Evolutionary conservation across 1,140 invertebrate genomes (phyloP).

Genomic region (Brachionus asplanchnoidis): DNA sequence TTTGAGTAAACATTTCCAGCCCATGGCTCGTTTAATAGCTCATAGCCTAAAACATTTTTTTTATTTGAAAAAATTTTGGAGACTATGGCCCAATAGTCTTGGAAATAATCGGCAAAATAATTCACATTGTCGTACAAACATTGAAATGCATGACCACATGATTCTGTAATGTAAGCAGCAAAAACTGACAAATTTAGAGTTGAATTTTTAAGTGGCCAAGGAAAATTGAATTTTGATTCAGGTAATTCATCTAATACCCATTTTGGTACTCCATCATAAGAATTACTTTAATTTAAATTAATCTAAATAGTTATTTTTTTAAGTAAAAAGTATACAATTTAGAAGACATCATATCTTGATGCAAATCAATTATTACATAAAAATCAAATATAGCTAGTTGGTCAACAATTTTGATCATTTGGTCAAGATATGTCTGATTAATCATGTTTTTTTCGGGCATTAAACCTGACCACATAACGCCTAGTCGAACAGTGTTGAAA

Average conservation of each 20-base stretch:
- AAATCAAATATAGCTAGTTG: not conserved
- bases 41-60: conserved; percentile 46
- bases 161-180: conserved; percentile 46
- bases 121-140: conserved; percentile 46
- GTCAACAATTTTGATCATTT: conserved; percentile 9
- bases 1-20: conserved; percentile 46
- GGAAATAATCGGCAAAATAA: conserved; percentile 42
- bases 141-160: conserved; percentile 46
- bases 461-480: conserved; percentile 34
- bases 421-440: conserved; percentile 4
- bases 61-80: conserved; percentile 43
- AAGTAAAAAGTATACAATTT: conserved; percentile 15
- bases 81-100: conserved; percentile 45
- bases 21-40: conserved; percentile 49
- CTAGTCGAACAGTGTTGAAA: conserved; percentile 27
- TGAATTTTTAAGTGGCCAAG: conserved; percentile 45
- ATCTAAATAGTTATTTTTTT: not conserved
- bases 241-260: conserved; percentile 46
- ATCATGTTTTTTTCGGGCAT: not conserved
- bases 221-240: conserved; percentile 42
- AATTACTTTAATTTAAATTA: not conserved
- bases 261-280: conserved; percentile 28
- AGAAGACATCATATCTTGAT: conserved; percentile 40
- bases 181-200: conserved; percentile 29
- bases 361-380: conserved; percentile 30